phyloP scores from a whole-genome alignment of 1,140 invertebrate genomes.

The Neuroterus valhalla region DNA sequence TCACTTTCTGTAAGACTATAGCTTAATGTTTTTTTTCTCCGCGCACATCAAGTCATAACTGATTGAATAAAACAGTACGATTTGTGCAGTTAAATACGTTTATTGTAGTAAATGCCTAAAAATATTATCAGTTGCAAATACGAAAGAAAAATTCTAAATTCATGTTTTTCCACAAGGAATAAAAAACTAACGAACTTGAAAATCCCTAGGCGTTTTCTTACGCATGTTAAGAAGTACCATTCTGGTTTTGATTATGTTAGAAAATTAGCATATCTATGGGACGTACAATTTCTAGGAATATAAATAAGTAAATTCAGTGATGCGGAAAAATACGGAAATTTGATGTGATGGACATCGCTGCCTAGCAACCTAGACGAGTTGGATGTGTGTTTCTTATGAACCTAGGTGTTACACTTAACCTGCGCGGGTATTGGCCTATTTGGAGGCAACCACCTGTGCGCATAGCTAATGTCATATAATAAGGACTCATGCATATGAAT shows the following conservation, averaged over 20 bases:
- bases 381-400: conserved; percentile 1
- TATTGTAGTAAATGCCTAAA: too few relatives aligned
- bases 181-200: too few relatives aligned
- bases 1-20: too few relatives aligned
- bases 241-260: not conserved
- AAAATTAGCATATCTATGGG: conserved; percentile 9
- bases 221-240: not conserved
- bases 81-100: too few relatives aligned
- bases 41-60: too few relatives aligned
- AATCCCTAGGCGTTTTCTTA: too few relatives aligned
- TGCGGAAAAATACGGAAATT: not conserved
- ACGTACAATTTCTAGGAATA: not conserved
- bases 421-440: conserved; percentile 49
- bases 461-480: conserved; percentile 73
- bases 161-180: too few relatives aligned
- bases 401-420: conserved; percentile 51
- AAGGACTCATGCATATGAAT: conserved; percentile 74
- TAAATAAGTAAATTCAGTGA: not conserved
- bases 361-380: conserved; percentile 4
- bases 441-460: conserved; percentile 71
- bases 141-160: too few relatives aligned
- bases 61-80: too few relatives aligned
- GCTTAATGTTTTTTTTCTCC: too few relatives aligned
- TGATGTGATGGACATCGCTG: conserved; percentile 15
- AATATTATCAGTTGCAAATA: too few relatives aligned